A percentile compares a stretch with the other conserved stretches of the same genome.
phyloP scores from a whole-genome alignment of 2,797 vertebrate genomes.

The Gymnocypris eckloni region DNA sequence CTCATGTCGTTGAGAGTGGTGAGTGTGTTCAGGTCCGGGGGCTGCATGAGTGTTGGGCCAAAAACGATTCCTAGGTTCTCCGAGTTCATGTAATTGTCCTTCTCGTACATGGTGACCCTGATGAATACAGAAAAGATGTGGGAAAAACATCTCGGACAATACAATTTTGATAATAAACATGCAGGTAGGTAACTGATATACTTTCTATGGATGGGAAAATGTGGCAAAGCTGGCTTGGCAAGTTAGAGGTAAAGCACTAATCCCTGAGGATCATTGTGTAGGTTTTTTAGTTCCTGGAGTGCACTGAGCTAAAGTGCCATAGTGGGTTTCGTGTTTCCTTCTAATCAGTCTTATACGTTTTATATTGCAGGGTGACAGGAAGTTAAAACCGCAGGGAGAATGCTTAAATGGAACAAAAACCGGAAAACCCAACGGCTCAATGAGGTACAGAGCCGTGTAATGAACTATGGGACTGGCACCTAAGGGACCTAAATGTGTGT shows the following conservation, averaged over 20 bases:
- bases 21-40: conserved; percentile 93
- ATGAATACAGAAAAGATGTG: neutral
- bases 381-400: conserved; percentile 1
- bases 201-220: conserved; percentile 19
- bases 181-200: neutral
- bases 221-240: conserved; percentile 22
- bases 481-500: conserved; percentile 74
- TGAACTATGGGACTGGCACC: neutral
- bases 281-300: conserved; percentile 4
- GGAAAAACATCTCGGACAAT: neutral
- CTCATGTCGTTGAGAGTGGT: conserved; percentile 96
- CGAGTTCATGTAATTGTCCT: conserved; percentile 97
- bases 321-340: conserved; percentile 10
- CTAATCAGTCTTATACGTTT: conserved; percentile 27
- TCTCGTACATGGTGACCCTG: conserved; percentile 94
- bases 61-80: conserved; percentile 98
- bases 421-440: conserved; percentile 12
- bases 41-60: conserved; percentile 96
- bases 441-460: neutral
- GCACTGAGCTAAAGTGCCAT: conserved; percentile 8
- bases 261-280: neutral
- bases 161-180: neutral
- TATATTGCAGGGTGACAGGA: conserved; percentile 25
- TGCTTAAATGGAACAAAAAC: conserved; percentile 22
- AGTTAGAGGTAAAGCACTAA: conserved; percentile 17